phyloP scores from a whole-genome alignment of 2,797 vertebrate genomes.

The Arnoldichthys spilopterus region DNA sequence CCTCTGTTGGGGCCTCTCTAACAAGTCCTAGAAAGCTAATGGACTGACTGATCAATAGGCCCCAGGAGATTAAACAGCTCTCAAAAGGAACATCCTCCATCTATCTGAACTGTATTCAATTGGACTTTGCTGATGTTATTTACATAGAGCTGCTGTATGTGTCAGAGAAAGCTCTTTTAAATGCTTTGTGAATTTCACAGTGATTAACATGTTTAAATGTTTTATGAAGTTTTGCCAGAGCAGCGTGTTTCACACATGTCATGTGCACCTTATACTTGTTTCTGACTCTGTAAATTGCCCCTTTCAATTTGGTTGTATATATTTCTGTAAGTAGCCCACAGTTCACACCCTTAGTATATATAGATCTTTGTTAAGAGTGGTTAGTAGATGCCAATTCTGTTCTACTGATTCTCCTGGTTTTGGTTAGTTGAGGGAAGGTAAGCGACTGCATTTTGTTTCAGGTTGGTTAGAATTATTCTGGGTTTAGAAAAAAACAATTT shows the following conservation, averaged over 20 bases:
- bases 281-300: too few species aligned
- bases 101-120: slow-evolving; percentile 4
- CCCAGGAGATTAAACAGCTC: slow-evolving; percentile 24
- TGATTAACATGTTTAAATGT: neutral
- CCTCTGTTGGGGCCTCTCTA: slow-evolving; percentile 39
- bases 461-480: too few species aligned
- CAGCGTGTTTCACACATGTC: neutral
- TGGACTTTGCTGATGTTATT: neutral
- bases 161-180: neutral
- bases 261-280: too few species aligned
- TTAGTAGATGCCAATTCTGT: too few species aligned
- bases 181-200: neutral
- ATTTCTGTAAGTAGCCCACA: too few species aligned
- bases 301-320: too few species aligned
- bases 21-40: slow-evolving; percentile 54
- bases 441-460: too few species aligned
- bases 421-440: too few species aligned
- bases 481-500: too few species aligned
- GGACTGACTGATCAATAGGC: slow-evolving; percentile 49
- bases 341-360: too few species aligned
- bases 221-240: neutral
- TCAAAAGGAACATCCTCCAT: slow-evolving; percentile 11
- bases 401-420: too few species aligned
- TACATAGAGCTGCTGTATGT: neutral
- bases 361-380: too few species aligned